These are phyloP conservation scores for Brachyrhaphis roseni DNA, from an alignment of 2,797 vertebrate species.

Conservation along the genomic window DNA sequence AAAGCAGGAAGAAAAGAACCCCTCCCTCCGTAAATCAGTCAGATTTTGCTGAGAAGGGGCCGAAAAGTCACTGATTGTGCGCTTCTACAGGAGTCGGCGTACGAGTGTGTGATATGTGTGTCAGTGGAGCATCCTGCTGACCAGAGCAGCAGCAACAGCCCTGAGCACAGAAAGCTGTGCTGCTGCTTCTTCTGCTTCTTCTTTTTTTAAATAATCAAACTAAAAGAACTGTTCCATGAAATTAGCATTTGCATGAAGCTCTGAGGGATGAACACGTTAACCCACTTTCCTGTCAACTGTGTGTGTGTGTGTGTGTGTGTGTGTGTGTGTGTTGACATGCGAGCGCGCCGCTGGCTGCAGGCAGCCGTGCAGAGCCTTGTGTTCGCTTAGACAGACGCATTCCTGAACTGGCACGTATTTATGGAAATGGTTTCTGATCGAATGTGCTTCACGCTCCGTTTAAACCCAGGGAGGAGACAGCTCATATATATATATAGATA, in stretches of 20 bases:
- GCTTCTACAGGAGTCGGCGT: conserved; percentile 20
- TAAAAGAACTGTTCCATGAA: conserved; percentile 55
- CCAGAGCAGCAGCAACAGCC: conserved; percentile 34
- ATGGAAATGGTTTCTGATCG: conserved; percentile 55
- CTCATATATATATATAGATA: conserved; percentile 16
- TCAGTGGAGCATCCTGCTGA: conserved; percentile 70
- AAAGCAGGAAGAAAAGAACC: not conserved
- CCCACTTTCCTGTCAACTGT: conserved; percentile 55
- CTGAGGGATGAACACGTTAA: conserved; percentile 66
- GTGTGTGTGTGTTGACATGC: conserved; percentile 3
- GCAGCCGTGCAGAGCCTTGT: conserved; percentile 41
- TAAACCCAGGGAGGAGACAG: conserved; percentile 27
- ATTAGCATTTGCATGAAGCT: conserved; percentile 65
- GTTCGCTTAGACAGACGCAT: conserved; percentile 58
- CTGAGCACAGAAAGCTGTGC: conserved; percentile 25
- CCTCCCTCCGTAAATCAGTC: not conserved
- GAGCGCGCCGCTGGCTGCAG: conserved; percentile 29
- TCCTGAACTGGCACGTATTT: conserved; percentile 46
- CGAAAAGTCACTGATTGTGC: not conserved
- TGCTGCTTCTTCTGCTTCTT: not conserved
- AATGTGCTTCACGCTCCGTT: conserved; percentile 64
- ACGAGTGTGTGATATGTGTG: conserved; percentile 62
- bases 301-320: conserved; percentile 13
- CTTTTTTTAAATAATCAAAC: conserved; percentile 47
- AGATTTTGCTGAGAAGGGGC: conserved; percentile 20